Base-by-base conservation (phyloP, 2,113 vertebrate genomes). In the Tinamus guttatus region DNA sequence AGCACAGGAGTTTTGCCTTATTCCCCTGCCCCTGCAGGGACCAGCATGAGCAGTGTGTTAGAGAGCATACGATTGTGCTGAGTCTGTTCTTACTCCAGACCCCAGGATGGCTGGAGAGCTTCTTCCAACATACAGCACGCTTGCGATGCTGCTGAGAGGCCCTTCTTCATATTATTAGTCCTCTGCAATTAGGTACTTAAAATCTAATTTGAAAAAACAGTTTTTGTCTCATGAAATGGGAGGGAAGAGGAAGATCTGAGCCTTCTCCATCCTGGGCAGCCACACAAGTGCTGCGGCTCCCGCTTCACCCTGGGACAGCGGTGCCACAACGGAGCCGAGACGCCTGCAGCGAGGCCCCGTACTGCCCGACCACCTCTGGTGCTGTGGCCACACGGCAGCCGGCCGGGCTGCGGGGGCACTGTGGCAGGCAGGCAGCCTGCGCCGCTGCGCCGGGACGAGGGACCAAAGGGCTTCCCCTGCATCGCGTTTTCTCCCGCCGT, bases 1-100 rank as follows among this genome's bases (percentile, higher is more conserved):
- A 94, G 76, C 65, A 92, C 62, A 86, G 20, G 51, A 79, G 56
- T 80, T 93, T 90, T 95, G 87, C 86, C 41, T 59, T 77, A 51
- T 77, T 77, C 73, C 76, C 58, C 75, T 68, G 76, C 63, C 86
- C 45, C 47, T 91, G 59, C 62, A 82, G 83, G 78, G 94, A 38
- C 19, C 16, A 32, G 45, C 63, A 38, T 51, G 34, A 54, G 52
- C 79, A 93, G 83, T 59, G 58, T 79, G 74, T 73, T 91, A 75
- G 24, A 65, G 80, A 25, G 54, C 25, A 71, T 68, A 59, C 79
- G 73, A 74, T 86, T 54, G 69, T 47, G 28, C 75, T 52, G 73
- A 47, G 84, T 70, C 69, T 30, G 65, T 67, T 87, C 91, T 89
- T 86, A 81, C 28, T 58, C 54, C 54, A 81, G 81, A 70, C 85